A percentile compares a stretch with the other conserved stretches of the same genome.
Evolutionary conservation across 2,113 vertebrate genomes (phyloP).

Genomic region (Thomomys bottae): DNA sequence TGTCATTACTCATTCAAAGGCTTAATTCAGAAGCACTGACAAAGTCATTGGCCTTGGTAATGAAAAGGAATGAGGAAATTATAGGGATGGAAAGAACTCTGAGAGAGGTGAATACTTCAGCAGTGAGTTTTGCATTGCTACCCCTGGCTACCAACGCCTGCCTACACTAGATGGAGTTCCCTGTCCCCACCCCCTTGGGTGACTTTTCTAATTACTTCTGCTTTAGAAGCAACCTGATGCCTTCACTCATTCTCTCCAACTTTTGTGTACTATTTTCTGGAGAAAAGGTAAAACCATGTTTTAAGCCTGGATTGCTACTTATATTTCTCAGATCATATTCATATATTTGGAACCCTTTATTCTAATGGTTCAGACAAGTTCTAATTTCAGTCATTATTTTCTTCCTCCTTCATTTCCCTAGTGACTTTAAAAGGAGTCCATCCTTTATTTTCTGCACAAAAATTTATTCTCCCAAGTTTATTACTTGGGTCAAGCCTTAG

Average conservation of each 20-base stretch:
- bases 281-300: neutral
- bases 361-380: conserved; percentile 40
- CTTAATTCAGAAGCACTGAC: neutral
- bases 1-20: conserved; percentile 62
- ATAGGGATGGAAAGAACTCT: neutral
- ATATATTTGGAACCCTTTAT: conserved; percentile 24
- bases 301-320: conserved; percentile 4
- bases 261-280: conserved; percentile 13
- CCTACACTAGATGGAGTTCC: neutral
- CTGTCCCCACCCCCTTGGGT: too few species aligned
- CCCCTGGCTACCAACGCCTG: neutral
- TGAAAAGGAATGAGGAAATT: conserved; percentile 45
- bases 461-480: conserved; percentile 34
- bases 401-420: conserved; percentile 10
- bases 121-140: neutral
- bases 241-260: neutral
- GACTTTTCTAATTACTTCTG: neutral
- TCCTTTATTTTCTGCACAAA: conserved; percentile 15
- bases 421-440: conserved; percentile 26
- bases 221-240: neutral
- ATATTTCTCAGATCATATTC: conserved; percentile 39
- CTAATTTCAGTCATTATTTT: conserved; percentile 43
- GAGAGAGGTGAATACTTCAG: neutral
- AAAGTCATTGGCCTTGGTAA: conserved; percentile 30
- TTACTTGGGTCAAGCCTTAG: neutral